A percentile compares a stretch with the other conserved stretches of the same genome.
These are phyloP conservation scores for Scomberomorus guttatus DNA, from an alignment of 2,797 vertebrate genomes.

Conservation along the genomic window DNA sequence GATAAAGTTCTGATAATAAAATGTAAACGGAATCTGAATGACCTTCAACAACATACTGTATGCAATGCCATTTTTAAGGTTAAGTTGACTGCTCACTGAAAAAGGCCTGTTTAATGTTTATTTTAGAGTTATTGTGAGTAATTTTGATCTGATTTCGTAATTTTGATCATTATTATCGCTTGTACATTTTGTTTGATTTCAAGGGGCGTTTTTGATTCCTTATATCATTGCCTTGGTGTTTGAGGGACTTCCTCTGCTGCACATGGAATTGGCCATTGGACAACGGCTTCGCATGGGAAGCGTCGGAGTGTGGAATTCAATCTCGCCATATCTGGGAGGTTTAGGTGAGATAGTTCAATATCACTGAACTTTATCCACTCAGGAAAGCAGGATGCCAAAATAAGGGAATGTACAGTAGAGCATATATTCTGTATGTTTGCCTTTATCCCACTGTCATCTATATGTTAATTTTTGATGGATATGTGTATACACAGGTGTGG, in stretches of 20 bases:
- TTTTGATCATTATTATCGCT: background rate
- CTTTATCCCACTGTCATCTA: background rate
- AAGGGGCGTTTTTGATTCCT: constrained; percentile 91
- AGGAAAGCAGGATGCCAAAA: background rate
- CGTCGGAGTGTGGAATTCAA: constrained; percentile 86
- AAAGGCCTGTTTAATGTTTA: background rate
- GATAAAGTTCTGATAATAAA: constrained; percentile 46
- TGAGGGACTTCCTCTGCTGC: constrained; percentile 89
- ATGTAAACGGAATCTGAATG: constrained; percentile 20
- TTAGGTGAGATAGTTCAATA: constrained; percentile 77
- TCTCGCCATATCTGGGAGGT: constrained; percentile 88
- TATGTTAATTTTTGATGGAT: background rate
- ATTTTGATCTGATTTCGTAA: too few species aligned
- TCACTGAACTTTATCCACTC: background rate
- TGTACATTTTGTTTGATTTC: constrained; percentile 27
- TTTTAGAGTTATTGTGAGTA: background rate
- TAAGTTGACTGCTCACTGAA: background rate
- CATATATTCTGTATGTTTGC: background rate
- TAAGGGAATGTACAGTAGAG: background rate
- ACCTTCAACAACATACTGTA: constrained; percentile 30
- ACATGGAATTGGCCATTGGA: constrained; percentile 89
- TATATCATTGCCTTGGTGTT: constrained; percentile 87
- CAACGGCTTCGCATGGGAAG: constrained; percentile 88
- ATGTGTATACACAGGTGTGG: constrained; percentile 78
- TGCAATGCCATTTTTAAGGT: background rate